phyloP scores from a whole-genome alignment of 2,888 invertebrate species.

The Lepetodrilus schrolli region DNA sequence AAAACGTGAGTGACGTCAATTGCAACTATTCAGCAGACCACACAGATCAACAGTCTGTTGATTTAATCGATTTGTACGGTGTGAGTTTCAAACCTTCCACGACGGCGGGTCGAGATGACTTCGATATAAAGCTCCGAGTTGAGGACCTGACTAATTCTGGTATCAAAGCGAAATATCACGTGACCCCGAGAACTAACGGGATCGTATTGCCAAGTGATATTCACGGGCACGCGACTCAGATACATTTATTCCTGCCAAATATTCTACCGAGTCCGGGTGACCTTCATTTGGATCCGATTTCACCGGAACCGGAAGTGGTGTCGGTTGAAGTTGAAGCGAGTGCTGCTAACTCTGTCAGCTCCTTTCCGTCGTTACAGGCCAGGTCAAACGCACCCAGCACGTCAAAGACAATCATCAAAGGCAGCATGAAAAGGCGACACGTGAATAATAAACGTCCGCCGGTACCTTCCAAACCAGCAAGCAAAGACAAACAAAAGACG shows the following conservation, averaged over 20 bases:
- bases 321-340: not conserved
- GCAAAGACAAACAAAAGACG: not conserved
- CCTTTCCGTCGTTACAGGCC: not conserved
- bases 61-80: not conserved
- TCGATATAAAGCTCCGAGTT: too few species aligned
- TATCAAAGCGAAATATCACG: not conserved
- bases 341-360: not conserved
- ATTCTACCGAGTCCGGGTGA: not conserved
- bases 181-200: not conserved
- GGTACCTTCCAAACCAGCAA: not conserved
- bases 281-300: not conserved
- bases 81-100: not conserved
- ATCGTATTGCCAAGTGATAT: too few species aligned
- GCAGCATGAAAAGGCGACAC: not conserved
- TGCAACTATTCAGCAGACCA: not conserved
- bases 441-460: not conserved
- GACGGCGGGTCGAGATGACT: too few species aligned
- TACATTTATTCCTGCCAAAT: conserved; percentile 10
- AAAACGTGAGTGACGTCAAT: not conserved
- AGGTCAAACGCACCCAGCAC: not conserved
- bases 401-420: not conserved
- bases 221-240: not conserved
- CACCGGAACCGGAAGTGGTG: not conserved
- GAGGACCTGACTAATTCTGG: too few species aligned
- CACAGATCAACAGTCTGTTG: not conserved